phyloP scores from a whole-genome alignment of 2,113 vertebrate species.

The Nerophis ophidion region DNA sequence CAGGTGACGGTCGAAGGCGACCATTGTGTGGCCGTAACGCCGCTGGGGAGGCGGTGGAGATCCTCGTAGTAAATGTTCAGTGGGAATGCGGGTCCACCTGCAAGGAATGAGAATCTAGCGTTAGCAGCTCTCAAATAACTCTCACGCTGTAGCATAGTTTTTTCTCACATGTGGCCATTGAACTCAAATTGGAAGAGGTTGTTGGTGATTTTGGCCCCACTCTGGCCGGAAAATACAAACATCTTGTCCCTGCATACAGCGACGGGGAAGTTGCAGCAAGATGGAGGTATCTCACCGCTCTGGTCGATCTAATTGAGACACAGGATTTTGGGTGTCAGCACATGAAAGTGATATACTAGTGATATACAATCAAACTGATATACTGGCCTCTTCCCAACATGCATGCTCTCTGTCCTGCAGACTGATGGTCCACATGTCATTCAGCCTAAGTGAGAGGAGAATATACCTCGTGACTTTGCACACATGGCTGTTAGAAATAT shows the following conservation, averaged over 20 bases:
- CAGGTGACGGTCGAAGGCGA: constrained; percentile 94
- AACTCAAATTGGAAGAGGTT: constrained; percentile 99
- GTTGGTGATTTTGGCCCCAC: constrained; percentile 98
- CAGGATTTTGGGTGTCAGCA: constrained; percentile 4
- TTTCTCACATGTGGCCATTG: constrained; percentile 89
- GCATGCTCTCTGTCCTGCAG: constrained; percentile 92
- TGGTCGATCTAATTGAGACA: constrained; percentile 83
- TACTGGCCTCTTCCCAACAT: constrained; percentile 90
- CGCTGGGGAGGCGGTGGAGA: constrained; percentile 92
- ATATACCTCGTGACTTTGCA: constrained; percentile 11
- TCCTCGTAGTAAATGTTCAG: constrained; percentile 89
- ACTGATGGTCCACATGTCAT: constrained; percentile 97
- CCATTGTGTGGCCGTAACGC: constrained; percentile 96
- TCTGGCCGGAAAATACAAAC: constrained; percentile 99
- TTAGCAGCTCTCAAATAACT: not conserved
- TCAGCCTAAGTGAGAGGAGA: constrained; percentile 72
- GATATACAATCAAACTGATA: not conserved
- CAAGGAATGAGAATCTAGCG: not conserved
- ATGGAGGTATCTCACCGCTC: constrained; percentile 96
- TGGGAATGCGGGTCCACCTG: constrained; percentile 97
- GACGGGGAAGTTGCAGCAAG: constrained; percentile 97
- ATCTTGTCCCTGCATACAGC: constrained; percentile 95
- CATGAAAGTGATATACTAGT: no score
- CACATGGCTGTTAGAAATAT: not conserved
- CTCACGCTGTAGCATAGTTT: not conserved